Evolutionary conservation across 2,113 vertebrate genomes (phyloP), one percentile per base, ranked within the genome.

Genomic region (Pampusana beccarii): DNA sequence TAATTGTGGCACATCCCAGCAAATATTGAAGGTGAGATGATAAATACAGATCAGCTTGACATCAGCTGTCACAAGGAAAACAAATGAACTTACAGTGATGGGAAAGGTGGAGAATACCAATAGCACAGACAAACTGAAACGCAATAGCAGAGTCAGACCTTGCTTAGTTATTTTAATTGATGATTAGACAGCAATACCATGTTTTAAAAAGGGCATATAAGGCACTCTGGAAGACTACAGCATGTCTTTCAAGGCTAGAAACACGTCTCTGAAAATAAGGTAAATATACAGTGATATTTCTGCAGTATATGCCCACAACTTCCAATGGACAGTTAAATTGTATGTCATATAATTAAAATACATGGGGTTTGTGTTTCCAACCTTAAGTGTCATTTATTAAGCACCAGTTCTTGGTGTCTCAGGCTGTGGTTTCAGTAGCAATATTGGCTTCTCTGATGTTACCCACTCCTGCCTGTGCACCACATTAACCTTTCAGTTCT

Each of bases 1-100:
- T 96, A 97, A 94, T 88, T 80, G 91, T 93, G 86, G 89, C 84
- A 92, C 51, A 90, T 92, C 94, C 60, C 85, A 83, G 88, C 62
- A 96, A 95, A 92, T 95, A 96, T 75, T 94, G 95, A 96, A 96
- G 84, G 91, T 91, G 80, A 95, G 80, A 81, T 93, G 88, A 93
- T 92, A 96, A 82, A 88, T 94, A 95, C 66, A 92, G 53, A 85
- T 94, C 90, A 86, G 29, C 12, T 92, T 93, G 81, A 95, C 66
- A 91, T 95, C 84, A 83, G 64, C 93, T 82, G 91, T 85, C 95
- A 96, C 79, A 90, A 86, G 61, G 77, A 81, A 95, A 97, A 82
- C 44, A 92, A 81, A 92, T 85, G 75, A 94, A 88, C 51, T 80
- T 67, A 79, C 54, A 73, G 53, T 54, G 87, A 86, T 82, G 72